Evolutionary conservation across 2,888 invertebrate genomes (phyloP), one percentile per base, ranked within the genome.

Genomic region (Polylopha cassiicola): DNA sequence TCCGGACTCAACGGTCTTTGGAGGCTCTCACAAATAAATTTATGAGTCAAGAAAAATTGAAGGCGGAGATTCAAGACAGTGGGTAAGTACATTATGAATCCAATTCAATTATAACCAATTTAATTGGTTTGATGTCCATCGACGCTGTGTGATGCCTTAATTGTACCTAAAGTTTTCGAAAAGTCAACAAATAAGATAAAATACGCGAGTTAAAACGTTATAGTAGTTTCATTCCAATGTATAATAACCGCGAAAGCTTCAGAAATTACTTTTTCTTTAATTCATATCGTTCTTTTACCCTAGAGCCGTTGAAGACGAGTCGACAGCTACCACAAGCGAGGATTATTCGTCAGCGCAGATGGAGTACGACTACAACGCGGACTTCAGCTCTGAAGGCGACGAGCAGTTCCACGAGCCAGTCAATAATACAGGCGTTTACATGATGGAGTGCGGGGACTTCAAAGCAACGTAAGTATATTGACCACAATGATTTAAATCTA

Each of bases 381-480:
- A 47, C n/a, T 26, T 36, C 9, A 71, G 72, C 43, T 60, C 58
- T 38, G 78, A 80, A 39, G 72, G 72, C 14, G 67, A 67, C 1
- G 73, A 76, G 38, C 61, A 64, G 39, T 82, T 81, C 55, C 78
- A 81, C 39, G 78, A 71, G 1, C 64, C 69, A 0, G 66, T 77
- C 21, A 72, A 77, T 38, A 63, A 55, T 21, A 66, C 65, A 6
- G 59, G 61, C 3, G 47, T 65, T 1, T 48, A 68, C 28, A 61
- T 67, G 1, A 65, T 70, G 3, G 64, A 78, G 31, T 84, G 84
- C 42, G 75, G 73, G 2, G 77, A 74, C 46, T 73, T 84, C 27
- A 76, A 72, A 38, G 55, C 68, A n/a, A 77, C 64, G 84, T 79
- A 43, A 44, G 46, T 14, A 15, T 18, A n/a, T n/a, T n/a, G n/a